Conservation (phyloP, 2,797 vertebrate genomes). For the Ceryle rudis region DNA sequence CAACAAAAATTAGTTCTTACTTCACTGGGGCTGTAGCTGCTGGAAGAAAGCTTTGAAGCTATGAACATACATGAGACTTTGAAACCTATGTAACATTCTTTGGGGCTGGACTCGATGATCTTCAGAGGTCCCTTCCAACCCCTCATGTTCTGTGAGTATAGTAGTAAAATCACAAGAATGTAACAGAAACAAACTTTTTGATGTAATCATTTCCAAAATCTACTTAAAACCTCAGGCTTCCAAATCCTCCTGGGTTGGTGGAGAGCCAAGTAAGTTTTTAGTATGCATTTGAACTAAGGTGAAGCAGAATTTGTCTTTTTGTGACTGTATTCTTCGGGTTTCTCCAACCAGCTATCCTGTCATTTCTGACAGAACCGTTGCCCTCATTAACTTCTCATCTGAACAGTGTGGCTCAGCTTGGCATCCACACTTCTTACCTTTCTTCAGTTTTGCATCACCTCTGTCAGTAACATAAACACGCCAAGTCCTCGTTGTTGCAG, state of each 20-base stretch:
- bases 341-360: background rate
- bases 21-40: background rate
- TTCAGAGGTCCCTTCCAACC: no score
- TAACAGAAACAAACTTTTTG: background rate
- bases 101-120: no score
- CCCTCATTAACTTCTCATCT: background rate
- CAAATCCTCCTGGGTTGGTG: background rate
- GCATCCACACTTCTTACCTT: background rate
- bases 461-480: background rate
- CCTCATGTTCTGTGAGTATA: background rate
- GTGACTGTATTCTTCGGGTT: background rate
- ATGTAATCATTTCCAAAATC: background rate
- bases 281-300: background rate
- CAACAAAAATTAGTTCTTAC: background rate
- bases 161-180: background rate
- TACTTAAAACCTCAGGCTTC: background rate
- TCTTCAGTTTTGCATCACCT: background rate
- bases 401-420: background rate
- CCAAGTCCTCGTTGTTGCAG: background rate
- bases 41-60: background rate
- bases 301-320: background rate
- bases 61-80: background rate
- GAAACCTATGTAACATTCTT: background rate
- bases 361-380: background rate
- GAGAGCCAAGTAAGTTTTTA: background rate